These are phyloP conservation scores for Torymus auratus DNA, from an alignment of 2,888 invertebrate genomes.

Conservation along the genomic window DNA sequence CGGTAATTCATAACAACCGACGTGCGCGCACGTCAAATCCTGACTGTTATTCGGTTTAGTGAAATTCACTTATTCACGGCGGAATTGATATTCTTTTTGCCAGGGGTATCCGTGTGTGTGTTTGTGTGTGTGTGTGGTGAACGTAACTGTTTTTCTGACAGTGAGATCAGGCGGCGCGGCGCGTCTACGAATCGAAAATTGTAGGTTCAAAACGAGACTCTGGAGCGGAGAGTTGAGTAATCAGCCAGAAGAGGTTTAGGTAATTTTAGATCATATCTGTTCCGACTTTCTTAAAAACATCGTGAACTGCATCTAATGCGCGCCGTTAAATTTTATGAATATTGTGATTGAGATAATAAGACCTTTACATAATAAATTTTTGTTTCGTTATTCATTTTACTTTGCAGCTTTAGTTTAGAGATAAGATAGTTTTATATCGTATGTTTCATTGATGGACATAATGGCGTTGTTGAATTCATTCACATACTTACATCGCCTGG, in stretches of 20 bases:
- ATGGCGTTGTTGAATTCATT: too few relatives aligned
- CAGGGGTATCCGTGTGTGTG: neutral
- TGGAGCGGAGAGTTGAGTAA: constrained; percentile 12
- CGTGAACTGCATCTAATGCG: constrained; percentile 20
- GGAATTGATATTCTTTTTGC: too few relatives aligned
- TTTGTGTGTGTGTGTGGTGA: neutral
- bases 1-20: constrained; percentile 1
- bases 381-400: neutral
- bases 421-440: too few relatives aligned
- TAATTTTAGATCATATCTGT: constrained; percentile 41
- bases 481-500: too few relatives aligned
- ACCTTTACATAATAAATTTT: constrained; percentile 7
- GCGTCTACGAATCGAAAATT: constrained; percentile 6
- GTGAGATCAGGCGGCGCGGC: neutral
- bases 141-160: neutral
- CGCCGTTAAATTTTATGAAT: constrained; percentile 47
- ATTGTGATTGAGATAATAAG: constrained; percentile 16
- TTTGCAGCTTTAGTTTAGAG: neutral
- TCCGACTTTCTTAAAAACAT: constrained; percentile 18
- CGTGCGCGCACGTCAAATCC: neutral
- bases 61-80: neutral
- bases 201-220: neutral
- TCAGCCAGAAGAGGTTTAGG: constrained; percentile 20
- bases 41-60: constrained; percentile 1
- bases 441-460: too few relatives aligned